Evolutionary conservation across 1,140 invertebrate genomes (phyloP).

Genomic region (Tribolium madens): DNA sequence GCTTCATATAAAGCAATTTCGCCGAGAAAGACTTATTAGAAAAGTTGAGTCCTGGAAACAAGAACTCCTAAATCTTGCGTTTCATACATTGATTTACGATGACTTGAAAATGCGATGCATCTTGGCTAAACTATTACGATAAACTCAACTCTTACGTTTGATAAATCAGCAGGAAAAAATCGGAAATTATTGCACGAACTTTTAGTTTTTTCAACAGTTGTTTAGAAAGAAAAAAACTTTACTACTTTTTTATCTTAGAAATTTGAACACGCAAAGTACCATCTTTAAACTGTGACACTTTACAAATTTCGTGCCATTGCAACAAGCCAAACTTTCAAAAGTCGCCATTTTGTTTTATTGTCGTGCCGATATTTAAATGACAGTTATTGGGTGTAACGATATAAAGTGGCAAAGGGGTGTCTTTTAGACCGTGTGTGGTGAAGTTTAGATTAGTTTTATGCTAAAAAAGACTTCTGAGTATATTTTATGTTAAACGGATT

Average conservation of each 20-base stretch:
- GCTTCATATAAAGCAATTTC: conserved; percentile 36
- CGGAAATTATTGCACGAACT: conserved; percentile 23
- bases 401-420: conserved; percentile 41
- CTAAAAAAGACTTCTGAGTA: conserved; percentile 18
- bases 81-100: conserved; percentile 36
- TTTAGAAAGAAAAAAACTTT: conserved; percentile 12
- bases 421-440: conserved; percentile 38
- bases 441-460: conserved; percentile 47
- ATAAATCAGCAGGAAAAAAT: conserved; percentile 34
- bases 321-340: conserved; percentile 20
- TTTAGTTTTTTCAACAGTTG: conserved; percentile 17
- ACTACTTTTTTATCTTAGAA: conserved; percentile 29
- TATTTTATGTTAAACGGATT: conserved; percentile 28
- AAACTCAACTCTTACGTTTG: conserved; percentile 37
- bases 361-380: conserved; percentile 46
- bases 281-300: conserved; percentile 38
- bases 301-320: conserved; percentile 42
- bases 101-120: conserved; percentile 35
- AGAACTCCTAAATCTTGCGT: conserved; percentile 37
- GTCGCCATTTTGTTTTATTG: conserved; percentile 47
- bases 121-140: conserved; percentile 37
- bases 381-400: conserved; percentile 45
- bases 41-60: conserved; percentile 33
- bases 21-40: conserved; percentile 35
- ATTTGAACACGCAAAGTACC: conserved; percentile 31